These are phyloP conservation scores for Ataeniobius toweri DNA, from an alignment of 2,797 vertebrate genomes.

Conservation along the genomic window DNA sequence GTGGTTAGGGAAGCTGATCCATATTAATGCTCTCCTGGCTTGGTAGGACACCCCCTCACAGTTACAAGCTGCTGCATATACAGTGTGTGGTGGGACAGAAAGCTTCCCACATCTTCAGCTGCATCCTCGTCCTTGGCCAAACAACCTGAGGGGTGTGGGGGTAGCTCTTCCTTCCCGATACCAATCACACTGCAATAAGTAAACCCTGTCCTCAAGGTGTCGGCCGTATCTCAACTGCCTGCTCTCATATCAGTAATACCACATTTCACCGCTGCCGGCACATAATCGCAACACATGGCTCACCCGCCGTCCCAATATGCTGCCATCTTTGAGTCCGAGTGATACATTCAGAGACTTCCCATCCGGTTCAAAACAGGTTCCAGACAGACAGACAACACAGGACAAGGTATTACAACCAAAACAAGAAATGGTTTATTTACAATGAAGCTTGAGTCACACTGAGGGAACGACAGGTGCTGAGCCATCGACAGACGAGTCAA, in stretches of 20 bases:
- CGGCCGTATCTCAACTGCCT: constrained; percentile 41
- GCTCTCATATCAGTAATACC: constrained; percentile 53
- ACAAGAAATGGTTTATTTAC: constrained; percentile 74
- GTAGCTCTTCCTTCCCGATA: constrained; percentile 23
- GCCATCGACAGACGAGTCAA: constrained; percentile 35
- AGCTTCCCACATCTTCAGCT: constrained; percentile 14
- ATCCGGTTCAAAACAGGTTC: constrained; percentile 30
- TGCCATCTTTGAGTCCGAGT: constrained; percentile 31
- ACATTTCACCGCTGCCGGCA: constrained; percentile 60
- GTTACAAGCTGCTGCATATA: constrained; percentile 46
- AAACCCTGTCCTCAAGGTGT: constrained; percentile 50
- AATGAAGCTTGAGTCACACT: constrained; percentile 58
- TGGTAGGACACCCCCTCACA: constrained; percentile 64
- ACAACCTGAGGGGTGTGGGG: constrained; percentile 4
- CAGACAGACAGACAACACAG: constrained; percentile 14
- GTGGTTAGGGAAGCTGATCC: constrained; percentile 69
- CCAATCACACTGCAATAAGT: constrained; percentile 40
- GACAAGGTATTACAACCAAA: constrained; percentile 49
- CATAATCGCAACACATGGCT: constrained; percentile 37
- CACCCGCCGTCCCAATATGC: constrained; percentile 19
- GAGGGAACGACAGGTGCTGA: constrained; percentile 23
- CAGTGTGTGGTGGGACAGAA: constrained; percentile 25
- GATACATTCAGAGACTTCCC: constrained; percentile 22
- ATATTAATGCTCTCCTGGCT: constrained; percentile 74
- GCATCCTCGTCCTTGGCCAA: constrained; percentile 47